phyloP scores from a whole-genome alignment of 2,888 invertebrate species.

The Miltochrista miniata region DNA sequence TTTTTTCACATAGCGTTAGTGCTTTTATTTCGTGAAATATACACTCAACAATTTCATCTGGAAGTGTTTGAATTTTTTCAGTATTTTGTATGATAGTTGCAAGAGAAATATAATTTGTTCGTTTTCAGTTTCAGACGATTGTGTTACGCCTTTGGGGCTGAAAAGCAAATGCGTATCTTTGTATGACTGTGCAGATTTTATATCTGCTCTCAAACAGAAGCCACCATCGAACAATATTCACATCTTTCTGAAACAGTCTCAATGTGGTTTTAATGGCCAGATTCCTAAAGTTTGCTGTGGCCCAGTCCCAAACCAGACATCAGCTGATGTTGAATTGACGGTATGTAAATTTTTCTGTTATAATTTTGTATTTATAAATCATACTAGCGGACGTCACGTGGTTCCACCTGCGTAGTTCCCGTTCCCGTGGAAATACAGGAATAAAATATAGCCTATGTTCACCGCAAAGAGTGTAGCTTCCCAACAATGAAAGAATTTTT shows the following conservation, averaged over 20 bases:
- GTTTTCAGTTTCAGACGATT: conserved; percentile 56
- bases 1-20: no score
- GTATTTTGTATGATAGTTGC: background rate
- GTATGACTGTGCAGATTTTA: conserved; percentile 69
- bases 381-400: no score
- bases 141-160: conserved; percentile 69
- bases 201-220: conserved; percentile 60
- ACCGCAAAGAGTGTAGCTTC: no score
- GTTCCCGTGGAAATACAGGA: no score
- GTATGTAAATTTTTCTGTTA: conserved; percentile 32
- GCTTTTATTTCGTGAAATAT: no score
- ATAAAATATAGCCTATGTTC: no score
- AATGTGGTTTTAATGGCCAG: conserved; percentile 79
- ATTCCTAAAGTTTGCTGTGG: conserved; percentile 83
- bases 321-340: conserved; percentile 23
- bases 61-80: background rate
- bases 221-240: conserved; percentile 59
- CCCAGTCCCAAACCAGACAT: conserved; percentile 42
- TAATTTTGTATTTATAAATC: no score
- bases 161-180: conserved; percentile 75
- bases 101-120: no score
- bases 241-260: conserved; percentile 74
- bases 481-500: no score
- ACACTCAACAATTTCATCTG: no score
- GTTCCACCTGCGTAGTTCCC: no score